These are phyloP conservation scores for Heliconius eleuchia DNA, from an alignment of 1,140 invertebrate genomes.

Conservation along the genomic window DNA sequence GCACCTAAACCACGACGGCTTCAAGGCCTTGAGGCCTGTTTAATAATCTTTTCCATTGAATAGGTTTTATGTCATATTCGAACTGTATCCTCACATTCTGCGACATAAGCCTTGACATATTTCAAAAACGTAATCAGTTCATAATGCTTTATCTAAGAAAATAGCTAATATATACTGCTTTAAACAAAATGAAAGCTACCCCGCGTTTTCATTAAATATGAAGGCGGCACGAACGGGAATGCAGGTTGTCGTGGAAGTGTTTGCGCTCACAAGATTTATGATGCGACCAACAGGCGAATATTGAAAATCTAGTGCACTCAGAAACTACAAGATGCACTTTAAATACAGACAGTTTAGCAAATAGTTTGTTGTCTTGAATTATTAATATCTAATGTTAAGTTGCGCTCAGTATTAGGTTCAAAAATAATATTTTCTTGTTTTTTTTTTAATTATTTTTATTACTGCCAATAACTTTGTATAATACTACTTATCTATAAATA, in stretches of 20 bases:
- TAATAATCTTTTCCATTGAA: no score
- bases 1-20: no score
- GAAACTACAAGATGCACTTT: conserved; percentile 69
- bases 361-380: conserved; percentile 34
- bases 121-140: conserved; percentile 18
- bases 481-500: background rate
- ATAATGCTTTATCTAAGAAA: conserved; percentile 28
- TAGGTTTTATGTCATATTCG: background rate
- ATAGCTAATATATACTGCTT: conserved; percentile 43
- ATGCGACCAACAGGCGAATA: conserved; percentile 74
- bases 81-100: background rate
- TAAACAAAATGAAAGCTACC: conserved; percentile 65
- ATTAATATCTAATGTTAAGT: conserved; percentile 21
- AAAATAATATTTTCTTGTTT: background rate
- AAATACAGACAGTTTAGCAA: conserved; percentile 56
- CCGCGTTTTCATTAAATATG: conserved; percentile 76
- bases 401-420: background rate
- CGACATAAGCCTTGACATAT: background rate
- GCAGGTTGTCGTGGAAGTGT: conserved; percentile 72
- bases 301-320: conserved; percentile 73
- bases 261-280: conserved; percentile 73
- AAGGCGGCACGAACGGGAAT: conserved; percentile 65
- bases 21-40: no score
- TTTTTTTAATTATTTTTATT: background rate
- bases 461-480: no score